Conservation (phyloP, 2,888 invertebrate species). For the Drosophila mimica region DNA sequence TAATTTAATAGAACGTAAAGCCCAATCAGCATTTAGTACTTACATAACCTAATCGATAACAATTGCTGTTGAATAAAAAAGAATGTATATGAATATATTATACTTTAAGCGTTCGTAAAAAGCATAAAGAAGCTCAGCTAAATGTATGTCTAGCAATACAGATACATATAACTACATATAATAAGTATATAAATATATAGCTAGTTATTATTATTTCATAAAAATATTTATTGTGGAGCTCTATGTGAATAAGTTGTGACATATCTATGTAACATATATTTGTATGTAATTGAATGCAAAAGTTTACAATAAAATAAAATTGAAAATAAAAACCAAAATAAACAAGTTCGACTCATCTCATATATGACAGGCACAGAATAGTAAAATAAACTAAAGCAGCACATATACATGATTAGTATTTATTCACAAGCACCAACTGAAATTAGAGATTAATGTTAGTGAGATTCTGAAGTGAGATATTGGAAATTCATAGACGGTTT, state of each 20-base stretch:
- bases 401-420: background rate
- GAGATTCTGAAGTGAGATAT: too few relatives aligned
- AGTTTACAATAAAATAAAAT: conserved; percentile 61
- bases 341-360: background rate
- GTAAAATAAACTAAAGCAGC: background rate
- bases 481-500: too few relatives aligned
- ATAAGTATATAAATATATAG: conserved; percentile 35
- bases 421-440: background rate
- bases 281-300: conserved; percentile 73
- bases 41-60: conserved; percentile 13
- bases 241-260: conserved; percentile 62
- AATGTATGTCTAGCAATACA: conserved; percentile 30
- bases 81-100: conserved; percentile 20
- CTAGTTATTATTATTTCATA: conserved; percentile 50
- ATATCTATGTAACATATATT: conserved; percentile 74
- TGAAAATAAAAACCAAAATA: background rate
- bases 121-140: conserved; percentile 67
- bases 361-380: background rate
- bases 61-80: conserved; percentile 52
- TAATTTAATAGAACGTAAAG: conserved; percentile 38
- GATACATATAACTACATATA: conserved; percentile 28
- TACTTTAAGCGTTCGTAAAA: conserved; percentile 28
- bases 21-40: conserved; percentile 40
- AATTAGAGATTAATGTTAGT: too few relatives aligned
- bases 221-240: conserved; percentile 27